phyloP scores from a whole-genome alignment of 2,113 vertebrate species.

The Cercopithecus mona region DNA sequence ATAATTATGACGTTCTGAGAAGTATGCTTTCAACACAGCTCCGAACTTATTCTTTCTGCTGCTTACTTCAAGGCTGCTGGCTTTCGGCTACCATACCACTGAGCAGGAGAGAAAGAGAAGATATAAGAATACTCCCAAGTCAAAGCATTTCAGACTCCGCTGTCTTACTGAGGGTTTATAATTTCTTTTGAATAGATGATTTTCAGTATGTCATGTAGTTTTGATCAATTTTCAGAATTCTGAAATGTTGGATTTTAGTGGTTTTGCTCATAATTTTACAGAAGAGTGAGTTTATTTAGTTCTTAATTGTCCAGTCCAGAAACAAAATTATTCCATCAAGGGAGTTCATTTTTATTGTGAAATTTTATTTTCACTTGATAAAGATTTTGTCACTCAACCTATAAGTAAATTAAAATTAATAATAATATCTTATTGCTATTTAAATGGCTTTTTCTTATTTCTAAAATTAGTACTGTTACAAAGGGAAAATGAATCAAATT shows the following conservation, averaged over 20 bases:
- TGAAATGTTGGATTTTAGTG: neutral
- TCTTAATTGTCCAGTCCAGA: neutral
- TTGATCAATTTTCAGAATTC: neutral
- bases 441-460: neutral
- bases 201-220: neutral
- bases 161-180: neutral
- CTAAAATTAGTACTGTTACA: neutral
- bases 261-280: neutral
- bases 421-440: neutral
- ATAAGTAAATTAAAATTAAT: neutral
- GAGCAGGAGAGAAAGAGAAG: neutral
- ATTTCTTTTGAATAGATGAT: neutral
- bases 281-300: neutral
- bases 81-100: too few species aligned
- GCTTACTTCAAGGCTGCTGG: neutral
- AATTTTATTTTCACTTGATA: neutral
- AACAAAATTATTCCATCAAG: neutral
- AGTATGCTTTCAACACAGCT: neutral
- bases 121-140: too few species aligned
- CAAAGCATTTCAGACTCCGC: neutral
- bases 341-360: neutral
- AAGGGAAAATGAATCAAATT: neutral
- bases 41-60: neutral
- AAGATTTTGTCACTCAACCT: neutral
- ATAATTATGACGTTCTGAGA: neutral